Base-by-base conservation (phyloP, 1,140 invertebrate species). In the Uloborus diversus region DNA sequence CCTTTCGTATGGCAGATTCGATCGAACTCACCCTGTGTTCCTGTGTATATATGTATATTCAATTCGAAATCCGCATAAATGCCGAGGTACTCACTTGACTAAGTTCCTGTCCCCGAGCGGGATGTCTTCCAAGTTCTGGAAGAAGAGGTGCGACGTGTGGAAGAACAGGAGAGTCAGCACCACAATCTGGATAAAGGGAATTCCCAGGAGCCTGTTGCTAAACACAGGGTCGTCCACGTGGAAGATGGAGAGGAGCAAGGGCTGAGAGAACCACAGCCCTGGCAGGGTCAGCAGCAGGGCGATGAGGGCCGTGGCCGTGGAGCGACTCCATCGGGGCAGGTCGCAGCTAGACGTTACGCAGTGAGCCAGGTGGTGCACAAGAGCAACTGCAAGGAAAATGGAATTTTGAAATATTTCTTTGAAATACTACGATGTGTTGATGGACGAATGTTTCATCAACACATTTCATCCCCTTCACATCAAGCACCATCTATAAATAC, bases 201-300 rank as follows among this genome's bases (percentile, higher is more conserved):
- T 35, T 7, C 33, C 35, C 14, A 69, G 13, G 23, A 79, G 2
- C 20, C 23, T 23, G 17, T 47, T 28, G 25, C 33, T 32, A 30
- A 79, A 79, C 11, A 79, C 28, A 23, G 65, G 51, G 28, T 79
- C 76, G 20, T 79, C 65, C 3, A 79, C 47, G n/a, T 79, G 64
- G 7, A 69, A 17, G 1, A 66, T 2, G 4, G 53, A 20, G 4
- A 79, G 76, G 30, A 79, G 37, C 9, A 69, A 53, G 2, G 37
- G 33, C 1, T 64, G 76, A 17, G 76, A 33, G 1, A 79, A 11
- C 76, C 64, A 68, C 13, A 79, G 2, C 1, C 28, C 59, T 11
- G 76, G 76, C 23, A 56, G 25, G 3, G 59, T 59, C 27, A 69
- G 42, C 4, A 69, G 14, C 9, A 62, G 14, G 2, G 11, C 65